Evolutionary conservation across 1,140 invertebrate species (phyloP).

Genomic region (Zaprionus africanus): DNA sequence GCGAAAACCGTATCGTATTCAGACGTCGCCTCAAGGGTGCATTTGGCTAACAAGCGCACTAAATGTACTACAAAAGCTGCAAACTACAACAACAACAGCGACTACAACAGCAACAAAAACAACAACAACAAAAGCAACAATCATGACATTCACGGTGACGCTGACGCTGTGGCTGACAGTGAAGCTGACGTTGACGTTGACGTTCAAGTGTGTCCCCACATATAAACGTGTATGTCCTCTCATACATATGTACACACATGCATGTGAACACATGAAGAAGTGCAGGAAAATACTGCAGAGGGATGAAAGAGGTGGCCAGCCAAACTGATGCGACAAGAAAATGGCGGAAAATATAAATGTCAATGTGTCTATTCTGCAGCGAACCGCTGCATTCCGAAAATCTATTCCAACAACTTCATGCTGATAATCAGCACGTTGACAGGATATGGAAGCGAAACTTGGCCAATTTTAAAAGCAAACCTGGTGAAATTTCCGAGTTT

Average conservation of each 20-base stretch:
- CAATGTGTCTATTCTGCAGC: constrained; percentile 17
- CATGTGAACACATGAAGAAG: constrained; percentile 16
- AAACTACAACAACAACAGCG: constrained; percentile 11
- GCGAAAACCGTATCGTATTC: constrained; percentile 19
- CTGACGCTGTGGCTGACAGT: constrained; percentile 12
- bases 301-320: constrained; percentile 10
- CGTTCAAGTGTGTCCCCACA: constrained; percentile 41
- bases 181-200: constrained; percentile 47
- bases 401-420: constrained; percentile 1
- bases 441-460: background rate
- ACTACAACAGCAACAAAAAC: constrained; percentile 2
- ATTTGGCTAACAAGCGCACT: constrained; percentile 79
- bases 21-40: constrained; percentile 63
- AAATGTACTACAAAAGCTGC: constrained; percentile 71
- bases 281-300: constrained; percentile 8
- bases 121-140: constrained; percentile 9
- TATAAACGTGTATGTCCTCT: constrained; percentile 36
- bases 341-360: constrained; percentile 20
- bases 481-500: background rate
- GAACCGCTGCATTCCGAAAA: constrained; percentile 20
- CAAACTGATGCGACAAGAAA: constrained; percentile 20
- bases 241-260: background rate
- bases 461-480: background rate
- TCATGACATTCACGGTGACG: constrained; percentile 17
- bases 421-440: background rate